Conservation (phyloP, 2,888 invertebrate species). For the Tachina lurida region DNA sequence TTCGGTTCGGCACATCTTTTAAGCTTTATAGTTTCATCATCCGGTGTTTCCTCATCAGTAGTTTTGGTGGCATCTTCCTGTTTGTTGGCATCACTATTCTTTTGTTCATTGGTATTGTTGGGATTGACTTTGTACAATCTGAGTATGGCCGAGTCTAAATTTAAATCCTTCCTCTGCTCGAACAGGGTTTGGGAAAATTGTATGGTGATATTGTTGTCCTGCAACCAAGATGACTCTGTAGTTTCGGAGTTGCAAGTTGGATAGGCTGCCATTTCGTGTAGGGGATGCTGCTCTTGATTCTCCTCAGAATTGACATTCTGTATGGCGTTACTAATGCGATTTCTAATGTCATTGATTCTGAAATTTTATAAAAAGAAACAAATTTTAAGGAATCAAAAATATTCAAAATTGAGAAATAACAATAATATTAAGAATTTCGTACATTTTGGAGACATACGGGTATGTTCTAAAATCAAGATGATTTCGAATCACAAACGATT, state of each 20-base stretch:
- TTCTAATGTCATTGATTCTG: conserved; percentile 79
- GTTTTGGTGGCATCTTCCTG: not conserved
- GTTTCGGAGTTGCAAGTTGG: conserved; percentile 81
- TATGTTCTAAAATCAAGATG: no score
- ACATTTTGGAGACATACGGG: no score
- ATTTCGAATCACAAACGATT: no score
- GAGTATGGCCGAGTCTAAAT: conserved; percentile 80
- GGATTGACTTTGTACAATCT: conserved; percentile 80
- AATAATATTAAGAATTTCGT: no score
- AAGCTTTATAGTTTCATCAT: conserved; percentile 49
- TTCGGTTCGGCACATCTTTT: conserved; percentile 74
- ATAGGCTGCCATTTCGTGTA: conserved; percentile 82
- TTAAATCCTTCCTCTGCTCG: conserved; percentile 76
- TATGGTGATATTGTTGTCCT: conserved; percentile 80
- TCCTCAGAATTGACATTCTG: conserved; percentile 74
- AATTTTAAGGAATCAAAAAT: no score
- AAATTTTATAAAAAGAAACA: conserved; percentile 54
- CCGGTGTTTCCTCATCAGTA: not conserved
- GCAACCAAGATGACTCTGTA: conserved; percentile 79
- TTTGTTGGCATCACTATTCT: not conserved
- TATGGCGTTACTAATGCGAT: conserved; percentile 78
- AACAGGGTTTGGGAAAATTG: conserved; percentile 81
- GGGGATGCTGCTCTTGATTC: conserved; percentile 74
- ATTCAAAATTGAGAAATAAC: no score
- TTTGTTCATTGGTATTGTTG: conserved; percentile 71